Conservation (phyloP, 2,888 invertebrate genomes). For the Acronicta aceris region DNA sequence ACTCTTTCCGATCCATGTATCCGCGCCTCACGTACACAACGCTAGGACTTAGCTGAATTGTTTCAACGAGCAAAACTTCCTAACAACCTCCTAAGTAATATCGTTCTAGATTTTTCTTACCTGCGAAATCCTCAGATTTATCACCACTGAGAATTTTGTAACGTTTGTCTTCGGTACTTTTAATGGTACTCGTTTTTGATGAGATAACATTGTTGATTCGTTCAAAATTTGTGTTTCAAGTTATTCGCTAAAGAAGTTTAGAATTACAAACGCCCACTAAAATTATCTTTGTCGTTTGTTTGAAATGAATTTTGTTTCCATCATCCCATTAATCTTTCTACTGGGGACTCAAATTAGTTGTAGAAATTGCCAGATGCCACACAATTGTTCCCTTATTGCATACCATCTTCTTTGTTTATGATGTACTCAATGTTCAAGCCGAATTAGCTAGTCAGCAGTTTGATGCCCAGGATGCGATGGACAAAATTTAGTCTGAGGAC, state of each 20-base stretch:
- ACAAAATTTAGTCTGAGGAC: no score
- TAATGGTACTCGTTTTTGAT: constrained; percentile 3
- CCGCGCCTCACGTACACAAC: constrained; percentile 25
- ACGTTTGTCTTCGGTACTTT: constrained; percentile 2
- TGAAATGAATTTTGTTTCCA: not conserved
- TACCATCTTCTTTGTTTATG: no score
- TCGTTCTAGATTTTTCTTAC: constrained; percentile 33
- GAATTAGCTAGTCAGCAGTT: no score
- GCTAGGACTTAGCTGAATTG: constrained; percentile 44
- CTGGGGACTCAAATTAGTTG: not conserved
- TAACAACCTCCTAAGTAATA: constrained; percentile 38
- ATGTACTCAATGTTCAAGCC: no score
- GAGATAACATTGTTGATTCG: not conserved
- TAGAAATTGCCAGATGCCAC: not conserved
- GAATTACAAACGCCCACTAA: not conserved
- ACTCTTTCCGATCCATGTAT: constrained; percentile 19
- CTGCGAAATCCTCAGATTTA: constrained; percentile 25
- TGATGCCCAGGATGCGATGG: no score
- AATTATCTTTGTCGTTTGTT: constrained; percentile 4
- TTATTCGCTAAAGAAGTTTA: constrained; percentile 1
- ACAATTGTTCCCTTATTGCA: not conserved
- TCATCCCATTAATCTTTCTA: not conserved
- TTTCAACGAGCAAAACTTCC: constrained; percentile 46
- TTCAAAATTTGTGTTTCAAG: not conserved
- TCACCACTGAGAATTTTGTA: constrained; percentile 8